Conservation (phyloP, 2,888 invertebrate genomes). For the Phaedon cochleariae region DNA sequence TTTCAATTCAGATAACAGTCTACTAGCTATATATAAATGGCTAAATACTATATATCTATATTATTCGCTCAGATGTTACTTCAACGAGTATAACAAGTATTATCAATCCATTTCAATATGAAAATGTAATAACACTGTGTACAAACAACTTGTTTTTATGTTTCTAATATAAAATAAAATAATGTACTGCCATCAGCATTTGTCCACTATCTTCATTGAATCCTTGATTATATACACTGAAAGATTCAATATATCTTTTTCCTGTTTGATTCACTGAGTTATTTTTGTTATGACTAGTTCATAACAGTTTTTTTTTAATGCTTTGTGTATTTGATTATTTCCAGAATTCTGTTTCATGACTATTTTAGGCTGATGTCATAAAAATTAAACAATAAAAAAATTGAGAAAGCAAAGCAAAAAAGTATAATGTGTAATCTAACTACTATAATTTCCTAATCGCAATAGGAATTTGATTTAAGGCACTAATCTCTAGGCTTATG, state of each 20-base stretch:
- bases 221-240: no score
- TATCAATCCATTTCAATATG: slow-evolving; percentile 42
- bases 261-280: no score
- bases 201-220: neutral
- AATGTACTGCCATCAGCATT: slow-evolving; percentile 3
- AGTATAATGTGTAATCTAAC: no score
- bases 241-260: no score
- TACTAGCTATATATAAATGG: neutral
- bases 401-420: no score
- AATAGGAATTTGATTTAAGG: neutral
- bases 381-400: no score
- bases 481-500: neutral
- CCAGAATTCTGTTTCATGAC: neutral
- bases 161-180: slow-evolving; percentile 13
- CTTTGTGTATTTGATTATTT: neutral
- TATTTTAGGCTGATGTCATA: no score
- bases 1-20: neutral
- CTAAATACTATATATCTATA: slow-evolving; percentile 3
- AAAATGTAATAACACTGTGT: slow-evolving; percentile 34
- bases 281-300: neutral
- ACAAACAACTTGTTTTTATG: slow-evolving; percentile 2
- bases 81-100: slow-evolving; percentile 1
- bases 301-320: neutral
- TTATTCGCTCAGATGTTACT: slow-evolving; percentile 2
- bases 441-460: no score